A percentile compares a stretch with the other conserved stretches of the same genome.
Evolutionary conservation across 2,797 vertebrate genomes (phyloP).

Genomic region (Spinus olivaceus): DNA sequence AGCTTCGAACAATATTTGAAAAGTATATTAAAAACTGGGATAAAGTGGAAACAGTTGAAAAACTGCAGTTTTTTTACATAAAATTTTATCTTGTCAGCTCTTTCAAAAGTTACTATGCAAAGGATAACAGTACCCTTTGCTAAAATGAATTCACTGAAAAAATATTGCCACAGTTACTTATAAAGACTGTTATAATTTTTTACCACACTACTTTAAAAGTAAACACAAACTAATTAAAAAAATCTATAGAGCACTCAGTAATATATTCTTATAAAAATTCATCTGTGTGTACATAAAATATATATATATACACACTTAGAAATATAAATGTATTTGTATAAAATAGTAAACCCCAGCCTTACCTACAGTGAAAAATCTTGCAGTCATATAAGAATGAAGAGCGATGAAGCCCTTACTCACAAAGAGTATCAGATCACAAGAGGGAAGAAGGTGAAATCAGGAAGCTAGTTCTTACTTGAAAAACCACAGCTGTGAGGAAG

Average conservation of each 20-base stretch:
- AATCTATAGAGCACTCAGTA: neutral
- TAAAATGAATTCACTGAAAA: neutral
- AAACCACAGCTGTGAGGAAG: neutral
- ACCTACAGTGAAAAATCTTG: conserved; percentile 43
- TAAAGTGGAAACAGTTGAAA: neutral
- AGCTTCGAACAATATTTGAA: neutral
- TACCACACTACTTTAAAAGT: neutral
- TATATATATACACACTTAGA: neutral
- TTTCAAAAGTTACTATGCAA: neutral
- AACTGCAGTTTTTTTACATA: neutral
- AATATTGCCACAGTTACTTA: neutral
- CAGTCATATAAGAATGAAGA: neutral
- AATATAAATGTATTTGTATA: neutral
- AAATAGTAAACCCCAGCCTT: neutral
- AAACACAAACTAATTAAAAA: neutral
- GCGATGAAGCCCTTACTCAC: neutral
- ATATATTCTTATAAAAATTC: neutral
- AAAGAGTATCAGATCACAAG: neutral
- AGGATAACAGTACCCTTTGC: neutral
- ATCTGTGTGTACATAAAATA: neutral
- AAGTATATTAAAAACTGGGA: neutral
- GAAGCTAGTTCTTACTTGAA: conserved; percentile 42
- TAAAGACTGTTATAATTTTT: neutral
- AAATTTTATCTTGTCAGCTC: neutral
- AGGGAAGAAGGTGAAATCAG: conserved; percentile 17